A percentile compares a stretch with the other conserved stretches of the same genome.
phyloP scores from a whole-genome alignment of 2,113 vertebrate species.

The Pyrgilauda ruficollis region DNA sequence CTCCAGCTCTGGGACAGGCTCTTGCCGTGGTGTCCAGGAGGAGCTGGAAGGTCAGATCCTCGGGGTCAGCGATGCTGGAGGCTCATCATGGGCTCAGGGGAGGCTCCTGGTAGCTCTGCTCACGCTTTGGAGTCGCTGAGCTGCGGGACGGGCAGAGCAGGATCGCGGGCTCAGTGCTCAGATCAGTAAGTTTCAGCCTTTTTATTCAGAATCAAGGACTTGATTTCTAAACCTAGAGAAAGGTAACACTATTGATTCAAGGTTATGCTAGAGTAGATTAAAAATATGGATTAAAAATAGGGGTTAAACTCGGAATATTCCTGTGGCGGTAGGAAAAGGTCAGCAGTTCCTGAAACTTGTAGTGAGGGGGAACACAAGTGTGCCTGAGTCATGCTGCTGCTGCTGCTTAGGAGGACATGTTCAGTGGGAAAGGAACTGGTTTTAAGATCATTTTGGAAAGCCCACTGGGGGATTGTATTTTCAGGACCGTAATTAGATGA shows the following conservation, averaged over 20 bases:
- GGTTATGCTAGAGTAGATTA: background rate
- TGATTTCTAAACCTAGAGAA: conserved; percentile 3
- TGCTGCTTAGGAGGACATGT: background rate
- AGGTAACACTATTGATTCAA: background rate
- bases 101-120: conserved; percentile 39
- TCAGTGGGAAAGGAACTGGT: background rate
- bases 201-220: conserved; percentile 19
- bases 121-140: background rate
- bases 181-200: conserved; percentile 66
- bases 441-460: background rate
- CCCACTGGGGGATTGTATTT: background rate
- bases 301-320: background rate
- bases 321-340: background rate
- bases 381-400: background rate
- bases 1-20: background rate
- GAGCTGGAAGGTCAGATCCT: background rate
- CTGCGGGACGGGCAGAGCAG: conserved; percentile 47
- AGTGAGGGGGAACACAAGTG: background rate
- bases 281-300: background rate
- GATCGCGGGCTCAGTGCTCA: conserved; percentile 21
- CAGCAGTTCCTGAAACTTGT: background rate
- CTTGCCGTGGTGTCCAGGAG: background rate
- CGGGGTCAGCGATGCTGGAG: background rate
- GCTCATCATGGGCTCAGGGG: conserved; percentile 31
- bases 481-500: background rate